Base-by-base conservation (phyloP, 2,113 vertebrate species). In the Ardeotis arabs region DNA sequence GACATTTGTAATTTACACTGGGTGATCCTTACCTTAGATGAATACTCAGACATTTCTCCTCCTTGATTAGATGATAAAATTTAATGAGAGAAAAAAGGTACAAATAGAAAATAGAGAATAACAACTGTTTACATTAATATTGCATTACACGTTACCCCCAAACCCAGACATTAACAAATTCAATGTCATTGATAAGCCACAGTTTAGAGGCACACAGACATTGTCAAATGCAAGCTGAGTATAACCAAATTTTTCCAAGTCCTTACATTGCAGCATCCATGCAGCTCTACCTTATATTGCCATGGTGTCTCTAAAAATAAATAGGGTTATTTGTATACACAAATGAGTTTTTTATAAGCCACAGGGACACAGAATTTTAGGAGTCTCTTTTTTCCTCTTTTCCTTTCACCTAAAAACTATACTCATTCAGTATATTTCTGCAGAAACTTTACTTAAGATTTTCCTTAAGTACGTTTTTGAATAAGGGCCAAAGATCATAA, bases 401-500 rank as follows among this genome's bases (percentile, higher is more conserved):
- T 69, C 19, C n/a, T 90, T 84, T 75, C n/a, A 82, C 73, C 39
- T 81, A 81, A 92, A 83, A 89, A 35, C 80, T 83, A 74, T 56
- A 74, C 22, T 85, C 10, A 75, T 44, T 68, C 41, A 58, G 17
- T 63, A 19, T 16, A 84, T 77, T 87, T 88, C 63, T 77, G 31
- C 72, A 92, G 83, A 83, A 97, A 69, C 21, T 59, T 74, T 74
- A 82, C 21, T 81, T 33, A 86, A 92, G 44, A 72, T 95, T 95
- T 82, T 95, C 49, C 41, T 87, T 85, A 76, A 93, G 78, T 80
- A 69, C 45, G 16, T 80, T 91, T 89, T 80, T 91, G 87, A 95
- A 74, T 77, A 76, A 77, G 31, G 13, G 87, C 78, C 92, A 95
- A 95, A 86, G 67, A 84, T 85, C 55, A 85, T 91, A 94, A 95